Percentiles rank a stretch among this genome's conserved stretches.
These are phyloP conservation scores for Scaptomyza flava DNA, from an alignment of 2,888 invertebrate species.

Conservation along the genomic window DNA sequence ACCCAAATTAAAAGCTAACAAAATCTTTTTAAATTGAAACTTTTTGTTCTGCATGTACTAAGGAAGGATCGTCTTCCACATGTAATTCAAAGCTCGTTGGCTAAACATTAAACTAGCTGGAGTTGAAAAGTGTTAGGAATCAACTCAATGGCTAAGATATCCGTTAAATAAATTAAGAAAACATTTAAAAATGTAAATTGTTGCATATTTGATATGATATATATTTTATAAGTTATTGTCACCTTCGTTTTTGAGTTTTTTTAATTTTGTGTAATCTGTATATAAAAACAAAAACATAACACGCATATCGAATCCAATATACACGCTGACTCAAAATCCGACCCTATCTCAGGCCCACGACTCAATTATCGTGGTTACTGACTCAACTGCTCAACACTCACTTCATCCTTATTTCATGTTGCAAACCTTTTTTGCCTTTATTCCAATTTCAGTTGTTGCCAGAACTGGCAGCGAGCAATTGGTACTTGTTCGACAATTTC, in stretches of 20 bases:
- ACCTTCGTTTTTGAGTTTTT: neutral
- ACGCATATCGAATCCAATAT: constrained; percentile 19
- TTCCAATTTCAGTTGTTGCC: neutral
- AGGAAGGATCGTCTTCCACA: too few species aligned
- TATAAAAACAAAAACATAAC: neutral
- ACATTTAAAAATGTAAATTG: too few species aligned
- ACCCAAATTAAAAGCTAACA: too few species aligned
- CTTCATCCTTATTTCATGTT: constrained; percentile 76
- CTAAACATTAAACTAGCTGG: too few species aligned
- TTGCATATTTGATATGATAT: too few species aligned
- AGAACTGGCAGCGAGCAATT: neutral
- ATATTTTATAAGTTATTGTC: too few species aligned
- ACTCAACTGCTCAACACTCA: constrained; percentile 58
- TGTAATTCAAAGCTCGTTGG: too few species aligned
- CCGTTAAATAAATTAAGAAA: too few species aligned
- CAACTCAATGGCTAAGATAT: too few species aligned
- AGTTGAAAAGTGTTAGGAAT: too few species aligned
- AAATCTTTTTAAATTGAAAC: too few species aligned
- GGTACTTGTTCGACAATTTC: neutral
- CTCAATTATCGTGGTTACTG: constrained; percentile 32
- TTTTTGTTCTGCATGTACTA: too few species aligned
- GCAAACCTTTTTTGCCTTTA: constrained; percentile 45
- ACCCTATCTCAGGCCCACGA: constrained; percentile 10
- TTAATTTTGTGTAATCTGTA: neutral
- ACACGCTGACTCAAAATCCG: constrained; percentile 21